phyloP scores from a whole-genome alignment of 2,113 vertebrate genomes.

The Cardinalis cardinalis region DNA sequence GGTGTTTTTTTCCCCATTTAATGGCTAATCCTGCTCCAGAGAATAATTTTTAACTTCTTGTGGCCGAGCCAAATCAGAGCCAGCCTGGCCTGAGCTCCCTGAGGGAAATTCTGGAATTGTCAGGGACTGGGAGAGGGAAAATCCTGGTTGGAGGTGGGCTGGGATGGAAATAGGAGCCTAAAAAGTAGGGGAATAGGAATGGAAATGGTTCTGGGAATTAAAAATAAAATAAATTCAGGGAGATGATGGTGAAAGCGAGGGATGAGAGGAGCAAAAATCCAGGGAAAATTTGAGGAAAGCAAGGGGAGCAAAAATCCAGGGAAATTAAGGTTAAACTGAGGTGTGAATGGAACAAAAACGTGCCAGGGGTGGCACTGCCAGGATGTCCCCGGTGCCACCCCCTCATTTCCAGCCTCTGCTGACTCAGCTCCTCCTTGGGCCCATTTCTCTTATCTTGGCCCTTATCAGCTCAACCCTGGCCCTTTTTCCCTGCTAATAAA shows the following conservation, averaged over 20 bases:
- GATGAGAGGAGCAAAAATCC: not conserved
- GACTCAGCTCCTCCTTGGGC: not conserved
- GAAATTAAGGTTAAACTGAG: rapidly evolving
- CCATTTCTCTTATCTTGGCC: not conserved
- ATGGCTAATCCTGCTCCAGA: not conserved
- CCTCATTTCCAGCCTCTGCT: not conserved
- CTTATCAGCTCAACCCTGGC: not conserved
- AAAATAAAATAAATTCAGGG: not conserved
- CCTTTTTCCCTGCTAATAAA: not conserved
- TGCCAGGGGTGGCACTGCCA: not conserved
- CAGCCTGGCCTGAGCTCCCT: rapidly evolving
- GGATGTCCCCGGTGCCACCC: not conserved
- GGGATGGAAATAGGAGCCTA: not conserved
- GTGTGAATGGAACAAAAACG: not conserved
- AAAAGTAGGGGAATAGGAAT: not conserved
- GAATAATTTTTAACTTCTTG: slow-evolving; percentile 26
- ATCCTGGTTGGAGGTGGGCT: rapidly evolving
- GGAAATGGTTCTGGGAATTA: not conserved
- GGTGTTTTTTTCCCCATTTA: not conserved
- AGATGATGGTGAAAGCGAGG: not conserved
- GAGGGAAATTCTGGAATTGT: not conserved
- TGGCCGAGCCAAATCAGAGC: rapidly evolving
- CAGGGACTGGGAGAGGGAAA: not conserved
- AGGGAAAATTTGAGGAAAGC: not conserved
- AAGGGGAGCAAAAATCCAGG: not conserved